Evolutionary conservation across 35 echinoderm and acorn worm genomes (phyloP), one percentile per base, ranked within the genome.

Genomic region (Lytechinus variegatus): DNA sequence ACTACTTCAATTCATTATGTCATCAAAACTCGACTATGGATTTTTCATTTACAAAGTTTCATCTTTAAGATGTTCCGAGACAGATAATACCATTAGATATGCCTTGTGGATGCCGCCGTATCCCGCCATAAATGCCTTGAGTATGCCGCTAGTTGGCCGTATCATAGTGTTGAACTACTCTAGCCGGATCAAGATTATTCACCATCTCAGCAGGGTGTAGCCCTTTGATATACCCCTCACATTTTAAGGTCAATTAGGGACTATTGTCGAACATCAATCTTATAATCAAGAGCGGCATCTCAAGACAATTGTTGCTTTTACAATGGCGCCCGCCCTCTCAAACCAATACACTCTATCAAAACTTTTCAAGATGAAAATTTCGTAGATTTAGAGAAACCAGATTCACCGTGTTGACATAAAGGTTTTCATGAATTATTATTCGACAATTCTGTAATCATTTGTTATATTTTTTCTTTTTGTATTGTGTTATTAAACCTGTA

Each of bases 201-300:
- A 79, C 19, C 66, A 79, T 79, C 66, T 79, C 66, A 79, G 66
- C 66, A 24, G 66, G 66, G 66, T n/a, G n/a, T 24, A 79, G 16
- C 21, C 66, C 66, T 79, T 79, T 79, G 66, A 79, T 79, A 24
- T 79, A 24, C 66, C 66, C 66, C 66, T 79, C 1, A 16, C 66
- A 7, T 79, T 90, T 90, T 90, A 90, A 90, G 52, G 88, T 52
- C 88, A 90, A 90, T 90, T 90, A 90, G 88, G 24, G 88, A 90
- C 88, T 44, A 90, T 90, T 90, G 88, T 79, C 66, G n/a, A n/a
- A 24, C 66, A 24, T 79, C 66, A 79, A 79, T 79, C 66, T 79
- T 16, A 79, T 79, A 79, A 79, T 79, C 66, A 7, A 79, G 66
- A 24, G 21, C 6, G 66, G 66, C 66, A 79, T 79, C 66, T 24